Evolutionary conservation across 2,113 vertebrate species (phyloP).

Genomic region (Circaetus gallicus): DNA sequence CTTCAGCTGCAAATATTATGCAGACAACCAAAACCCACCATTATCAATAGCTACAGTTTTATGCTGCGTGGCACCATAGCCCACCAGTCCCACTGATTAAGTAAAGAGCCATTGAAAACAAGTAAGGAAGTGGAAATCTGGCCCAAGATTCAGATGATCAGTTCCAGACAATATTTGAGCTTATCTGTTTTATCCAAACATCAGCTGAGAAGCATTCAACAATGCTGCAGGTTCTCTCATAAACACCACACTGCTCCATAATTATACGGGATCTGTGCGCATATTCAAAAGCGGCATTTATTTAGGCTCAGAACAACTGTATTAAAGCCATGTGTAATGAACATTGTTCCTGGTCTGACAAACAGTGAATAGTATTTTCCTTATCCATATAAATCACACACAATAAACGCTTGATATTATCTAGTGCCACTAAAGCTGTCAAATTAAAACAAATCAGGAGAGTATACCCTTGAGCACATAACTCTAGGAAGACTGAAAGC

Average conservation of each 20-base stretch:
- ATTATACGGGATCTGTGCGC: fast-evolving
- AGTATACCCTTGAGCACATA: neutral
- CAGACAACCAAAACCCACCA: neutral
- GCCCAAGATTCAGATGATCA: neutral
- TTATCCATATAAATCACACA: neutral
- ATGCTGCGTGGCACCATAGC: neutral
- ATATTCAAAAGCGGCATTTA: neutral
- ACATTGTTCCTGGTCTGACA: neutral
- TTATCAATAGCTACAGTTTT: neutral
- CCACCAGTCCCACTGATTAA: neutral
- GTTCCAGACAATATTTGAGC: neutral
- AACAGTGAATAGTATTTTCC: neutral
- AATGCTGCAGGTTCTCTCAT: neutral
- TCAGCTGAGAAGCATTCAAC: neutral
- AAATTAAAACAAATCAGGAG: neutral
- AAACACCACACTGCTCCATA: neutral
- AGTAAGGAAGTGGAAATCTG: neutral
- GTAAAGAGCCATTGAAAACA: neutral
- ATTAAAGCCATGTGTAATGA: neutral
- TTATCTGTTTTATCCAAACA: neutral
- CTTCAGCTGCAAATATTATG: neutral
- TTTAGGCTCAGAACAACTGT: neutral
- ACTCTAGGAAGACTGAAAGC: neutral
- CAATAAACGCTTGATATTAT: neutral
- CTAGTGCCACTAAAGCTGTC: neutral